Conservation (phyloP, 2,797 vertebrate species). For the Agapornis canus region DNA sequence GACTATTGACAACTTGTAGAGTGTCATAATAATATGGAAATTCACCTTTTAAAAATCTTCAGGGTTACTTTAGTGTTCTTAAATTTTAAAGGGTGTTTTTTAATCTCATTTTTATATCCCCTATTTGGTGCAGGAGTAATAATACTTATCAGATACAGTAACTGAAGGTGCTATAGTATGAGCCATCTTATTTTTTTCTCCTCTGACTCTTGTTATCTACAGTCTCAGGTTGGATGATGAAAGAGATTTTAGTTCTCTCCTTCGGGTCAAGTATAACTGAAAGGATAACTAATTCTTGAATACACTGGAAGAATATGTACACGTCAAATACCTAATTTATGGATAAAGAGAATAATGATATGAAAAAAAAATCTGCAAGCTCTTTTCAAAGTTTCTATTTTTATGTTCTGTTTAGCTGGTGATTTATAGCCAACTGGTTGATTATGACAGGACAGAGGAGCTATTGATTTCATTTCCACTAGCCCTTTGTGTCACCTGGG, state of each 20-base stretch:
- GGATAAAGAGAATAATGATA: neutral
- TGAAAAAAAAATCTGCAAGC: neutral
- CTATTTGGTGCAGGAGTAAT: neutral
- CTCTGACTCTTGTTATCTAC: neutral
- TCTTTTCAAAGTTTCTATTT: neutral
- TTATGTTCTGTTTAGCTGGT: neutral
- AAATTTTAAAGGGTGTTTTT: constrained; percentile 49
- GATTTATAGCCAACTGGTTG: neutral
- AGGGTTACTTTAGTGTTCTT: constrained; percentile 20
- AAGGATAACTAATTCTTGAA: neutral
- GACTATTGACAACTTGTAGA: constrained; percentile 52
- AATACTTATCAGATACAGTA: neutral
- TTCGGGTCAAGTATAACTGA: neutral
- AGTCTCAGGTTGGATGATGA: neutral
- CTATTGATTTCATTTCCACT: neutral
- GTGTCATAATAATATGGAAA: constrained; percentile 53
- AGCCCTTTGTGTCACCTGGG: neutral
- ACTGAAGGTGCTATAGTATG: neutral
- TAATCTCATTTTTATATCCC: neutral
- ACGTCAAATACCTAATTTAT: neutral
- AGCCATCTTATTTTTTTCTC: neutral
- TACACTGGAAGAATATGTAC: neutral
- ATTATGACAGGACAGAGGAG: neutral
- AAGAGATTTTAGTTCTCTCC: neutral
- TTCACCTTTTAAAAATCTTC: constrained; percentile 5